Percentiles rank a stretch among this genome's conserved stretches.
phyloP scores from a whole-genome alignment of 2,888 invertebrate species.

The Andrena fulva region DNA sequence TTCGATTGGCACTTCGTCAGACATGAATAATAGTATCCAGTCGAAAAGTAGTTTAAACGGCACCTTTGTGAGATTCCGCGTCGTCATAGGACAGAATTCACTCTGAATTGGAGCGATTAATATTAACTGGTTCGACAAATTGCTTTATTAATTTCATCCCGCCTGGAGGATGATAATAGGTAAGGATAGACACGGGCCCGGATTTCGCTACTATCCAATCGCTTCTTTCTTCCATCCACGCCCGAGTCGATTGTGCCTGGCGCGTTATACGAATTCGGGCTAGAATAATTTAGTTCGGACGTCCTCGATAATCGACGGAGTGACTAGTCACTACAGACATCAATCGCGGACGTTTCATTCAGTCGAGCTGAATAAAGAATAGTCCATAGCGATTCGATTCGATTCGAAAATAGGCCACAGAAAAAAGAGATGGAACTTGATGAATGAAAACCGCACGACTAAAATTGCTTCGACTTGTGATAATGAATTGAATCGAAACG shows the following conservation, averaged over 20 bases:
- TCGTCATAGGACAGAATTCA: constrained; percentile 40
- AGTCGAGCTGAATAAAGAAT: no score
- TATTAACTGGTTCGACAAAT: constrained; percentile 25
- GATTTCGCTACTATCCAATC: constrained; percentile 39
- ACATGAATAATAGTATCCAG: background rate
- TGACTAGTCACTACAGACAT: constrained; percentile 74
- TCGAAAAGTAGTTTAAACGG: background rate
- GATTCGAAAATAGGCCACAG: background rate
- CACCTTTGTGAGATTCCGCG: constrained; percentile 25
- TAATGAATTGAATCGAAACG: no score
- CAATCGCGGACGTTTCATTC: constrained; percentile 58
- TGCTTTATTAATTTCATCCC: constrained; percentile 63
- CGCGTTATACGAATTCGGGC: constrained; percentile 42
- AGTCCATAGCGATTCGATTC: background rate
- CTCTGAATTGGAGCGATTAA: constrained; percentile 23
- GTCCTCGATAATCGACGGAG: constrained; percentile 70
- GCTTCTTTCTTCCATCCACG: constrained; percentile 34
- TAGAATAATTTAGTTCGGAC: constrained; percentile 75
- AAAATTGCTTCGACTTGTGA: no score
- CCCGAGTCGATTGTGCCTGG: constrained; percentile 53
- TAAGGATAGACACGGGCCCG: constrained; percentile 9
- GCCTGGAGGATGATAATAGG: constrained; percentile 28
- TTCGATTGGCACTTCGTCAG: background rate
- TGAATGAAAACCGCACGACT: no score
- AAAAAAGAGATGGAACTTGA: no score